A percentile compares a stretch with the other conserved stretches of the same genome.
Evolutionary conservation across 1,140 invertebrate genomes (phyloP).

Genomic region (Aphelinus certus): DNA sequence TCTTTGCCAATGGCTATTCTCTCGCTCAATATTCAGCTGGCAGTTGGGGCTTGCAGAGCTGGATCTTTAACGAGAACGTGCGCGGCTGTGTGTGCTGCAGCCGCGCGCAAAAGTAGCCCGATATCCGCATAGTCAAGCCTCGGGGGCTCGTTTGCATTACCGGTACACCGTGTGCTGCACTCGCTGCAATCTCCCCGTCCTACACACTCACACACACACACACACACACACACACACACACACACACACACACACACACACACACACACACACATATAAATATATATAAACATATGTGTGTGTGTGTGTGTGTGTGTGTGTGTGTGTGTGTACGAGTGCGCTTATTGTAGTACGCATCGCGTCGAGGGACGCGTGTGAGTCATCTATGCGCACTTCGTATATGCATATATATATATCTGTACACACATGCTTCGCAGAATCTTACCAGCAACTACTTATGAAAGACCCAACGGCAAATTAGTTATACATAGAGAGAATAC

Average conservation of each 20-base stretch:
- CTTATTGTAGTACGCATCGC: conserved; percentile 12
- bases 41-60: neutral
- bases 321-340: neutral
- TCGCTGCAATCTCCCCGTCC: too few species aligned
- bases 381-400: neutral
- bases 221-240: too few species aligned
- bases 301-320: too few species aligned
- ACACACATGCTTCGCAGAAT: too few species aligned
- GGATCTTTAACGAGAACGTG: neutral
- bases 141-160: conserved; percentile 19
- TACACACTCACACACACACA: too few species aligned
- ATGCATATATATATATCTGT: too few species aligned
- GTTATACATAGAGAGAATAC: too few species aligned
- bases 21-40: neutral
- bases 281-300: too few species aligned
- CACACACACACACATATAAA: too few species aligned
- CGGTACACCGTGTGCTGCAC: neutral
- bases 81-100: neutral
- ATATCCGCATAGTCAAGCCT: conserved; percentile 18
- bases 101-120: conserved; percentile 10
- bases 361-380: neutral
- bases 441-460: too few species aligned
- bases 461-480: too few species aligned
- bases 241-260: too few species aligned
- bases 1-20: conserved; percentile 7